These are phyloP conservation scores for Eulemur coronatus DNA, from an alignment of 2,797 vertebrate genomes.

Conservation along the genomic window DNA sequence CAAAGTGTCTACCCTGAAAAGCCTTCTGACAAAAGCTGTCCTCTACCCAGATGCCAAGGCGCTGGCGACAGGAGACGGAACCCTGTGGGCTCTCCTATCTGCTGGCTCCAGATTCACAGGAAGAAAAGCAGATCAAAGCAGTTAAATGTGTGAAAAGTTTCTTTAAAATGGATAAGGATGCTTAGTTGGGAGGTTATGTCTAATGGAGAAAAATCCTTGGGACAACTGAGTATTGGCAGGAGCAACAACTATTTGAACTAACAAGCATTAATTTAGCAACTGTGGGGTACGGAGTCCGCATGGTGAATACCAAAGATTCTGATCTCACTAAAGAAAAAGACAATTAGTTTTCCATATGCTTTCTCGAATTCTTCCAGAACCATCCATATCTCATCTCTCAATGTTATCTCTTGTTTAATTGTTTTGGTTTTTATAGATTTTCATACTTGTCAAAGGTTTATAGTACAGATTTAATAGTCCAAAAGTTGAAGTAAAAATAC, in stretches of 20 bases:
- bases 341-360: not conserved
- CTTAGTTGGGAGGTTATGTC: not conserved
- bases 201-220: not conserved
- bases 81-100: not conserved
- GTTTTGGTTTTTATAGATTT: not conserved
- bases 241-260: not conserved
- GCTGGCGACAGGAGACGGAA: not conserved
- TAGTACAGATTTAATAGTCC: not conserved
- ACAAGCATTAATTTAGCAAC: not conserved
- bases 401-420: not conserved
- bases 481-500: not conserved
- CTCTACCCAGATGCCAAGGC: not conserved
- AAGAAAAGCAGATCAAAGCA: not conserved
- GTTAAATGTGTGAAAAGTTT: not conserved
- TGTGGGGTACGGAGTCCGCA: rapidly evolving
- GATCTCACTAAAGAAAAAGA: not conserved
- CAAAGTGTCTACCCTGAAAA: not conserved
- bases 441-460: not conserved
- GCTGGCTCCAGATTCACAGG: not conserved
- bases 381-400: not conserved
- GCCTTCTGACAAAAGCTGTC: not conserved
- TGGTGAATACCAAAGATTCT: not conserved
- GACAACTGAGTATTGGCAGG: not conserved
- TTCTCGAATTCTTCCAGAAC: not conserved
- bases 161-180: not conserved